Evolutionary conservation across 2,113 vertebrate genomes (phyloP), one percentile per base, ranked within the genome.

Genomic region (Neogale vison): DNA sequence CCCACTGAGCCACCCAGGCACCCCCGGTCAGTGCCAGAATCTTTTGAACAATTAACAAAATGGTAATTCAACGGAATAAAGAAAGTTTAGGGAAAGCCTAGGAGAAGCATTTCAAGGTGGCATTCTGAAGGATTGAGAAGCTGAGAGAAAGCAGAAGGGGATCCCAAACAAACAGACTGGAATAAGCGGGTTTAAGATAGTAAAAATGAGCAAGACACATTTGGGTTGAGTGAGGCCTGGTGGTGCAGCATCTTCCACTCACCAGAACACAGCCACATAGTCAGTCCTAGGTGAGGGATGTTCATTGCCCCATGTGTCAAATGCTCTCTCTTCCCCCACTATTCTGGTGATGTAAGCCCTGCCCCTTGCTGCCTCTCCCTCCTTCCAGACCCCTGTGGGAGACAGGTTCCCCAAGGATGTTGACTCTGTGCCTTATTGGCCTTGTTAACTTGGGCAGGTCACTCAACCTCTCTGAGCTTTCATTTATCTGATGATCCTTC

Each of bases 171-270:
- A 15, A 36, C 2, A 80, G 55, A 21, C 34, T 2, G 21, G 57
- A 7, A 69, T 0, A 2, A 57, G 24, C 17, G 74, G 65, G 45
- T 10, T 13, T 31, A 39, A 0, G 0, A 39, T 24, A 21, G 9
- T 63, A 9, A 50, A 72, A 85, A 80, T 3, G 71, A 36, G 13
- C 2, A 1, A 84, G 85, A 61, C 14, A 36, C 88, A 17, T 15
- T 7, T 23, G 4, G 45, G 8, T 18, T 24, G 39, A 76, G 45
- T 20, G 26, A 59, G 42, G 14, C 63, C 86, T 52, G 3, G n/a
- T 29, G 6, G 23, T 0, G 0, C 2, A 3, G 61, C 23, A 18
- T 55, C 76, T 4, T n/a, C 12, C 34, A 31, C 15, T 45, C 23
- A 9, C 65, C 3, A 1, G 31, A 14, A 42, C 4, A 1, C 52